phyloP scores from a whole-genome alignment of 2,888 invertebrate genomes.

The Mechanitis mazaeus region DNA sequence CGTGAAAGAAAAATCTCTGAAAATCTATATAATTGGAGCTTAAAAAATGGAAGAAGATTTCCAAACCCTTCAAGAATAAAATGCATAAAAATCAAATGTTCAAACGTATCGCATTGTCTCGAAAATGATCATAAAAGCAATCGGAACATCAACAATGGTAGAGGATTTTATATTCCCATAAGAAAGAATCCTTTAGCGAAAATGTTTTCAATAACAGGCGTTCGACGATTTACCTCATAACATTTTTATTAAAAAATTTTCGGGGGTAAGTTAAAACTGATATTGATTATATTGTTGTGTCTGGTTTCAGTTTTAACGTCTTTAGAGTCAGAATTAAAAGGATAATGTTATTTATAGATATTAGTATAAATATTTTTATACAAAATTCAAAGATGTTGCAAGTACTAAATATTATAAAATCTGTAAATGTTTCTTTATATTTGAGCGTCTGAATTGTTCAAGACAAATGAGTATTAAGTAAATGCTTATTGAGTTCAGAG shows the following conservation, averaged over 20 bases:
- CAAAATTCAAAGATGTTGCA: no score
- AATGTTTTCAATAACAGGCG: slow-evolving; percentile 72
- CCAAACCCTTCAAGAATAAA: background rate
- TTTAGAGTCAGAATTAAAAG: no score
- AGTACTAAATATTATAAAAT: no score
- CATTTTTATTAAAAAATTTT: slow-evolving; percentile 72
- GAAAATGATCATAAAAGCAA: slow-evolving; percentile 43
- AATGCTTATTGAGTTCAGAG: no score
- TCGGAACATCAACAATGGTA: slow-evolving; percentile 48
- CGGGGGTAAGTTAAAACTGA: slow-evolving; percentile 51
- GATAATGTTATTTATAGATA: no score
- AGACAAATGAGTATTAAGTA: no score
- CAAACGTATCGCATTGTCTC: slow-evolving; percentile 27
- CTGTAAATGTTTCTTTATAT: no score
- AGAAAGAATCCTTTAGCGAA: slow-evolving; percentile 59
- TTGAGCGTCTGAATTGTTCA: no score
- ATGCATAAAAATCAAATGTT: slow-evolving; percentile 20
- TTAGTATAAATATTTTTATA: no score
- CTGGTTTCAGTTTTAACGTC: slow-evolving; percentile 9
- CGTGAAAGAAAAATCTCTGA: background rate
- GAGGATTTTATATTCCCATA: slow-evolving; percentile 54
- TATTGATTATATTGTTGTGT: slow-evolving; percentile 49
- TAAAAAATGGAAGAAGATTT: background rate
- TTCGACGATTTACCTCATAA: slow-evolving; percentile 73
- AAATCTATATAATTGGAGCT: slow-evolving; percentile 2